Percentiles rank a stretch among this genome's conserved stretches.
Evolutionary conservation across 2,888 invertebrate species (phyloP).

Genomic region (Brenthis hecate): DNA sequence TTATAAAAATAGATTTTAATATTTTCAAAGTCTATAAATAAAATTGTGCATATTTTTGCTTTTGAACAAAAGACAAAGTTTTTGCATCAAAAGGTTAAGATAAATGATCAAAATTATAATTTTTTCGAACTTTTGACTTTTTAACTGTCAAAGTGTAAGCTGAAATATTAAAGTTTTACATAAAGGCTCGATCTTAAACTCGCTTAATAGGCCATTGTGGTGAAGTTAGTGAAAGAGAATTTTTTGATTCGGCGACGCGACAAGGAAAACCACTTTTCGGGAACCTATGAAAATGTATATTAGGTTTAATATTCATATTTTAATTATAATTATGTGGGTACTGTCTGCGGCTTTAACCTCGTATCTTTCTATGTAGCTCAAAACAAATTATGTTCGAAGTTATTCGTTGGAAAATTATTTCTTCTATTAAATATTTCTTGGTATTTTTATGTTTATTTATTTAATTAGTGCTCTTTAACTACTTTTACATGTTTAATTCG

Average conservation of each 20-base stretch:
- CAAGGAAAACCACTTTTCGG: constrained; percentile 38
- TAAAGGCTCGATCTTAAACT: constrained; percentile 26
- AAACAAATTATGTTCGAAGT: too few species aligned
- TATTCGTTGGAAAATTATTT: too few species aligned
- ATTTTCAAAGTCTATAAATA: too few species aligned
- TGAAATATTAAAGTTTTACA: constrained; percentile 27
- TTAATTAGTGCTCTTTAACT: too few species aligned
- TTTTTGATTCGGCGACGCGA: constrained; percentile 30
- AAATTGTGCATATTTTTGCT: neutral
- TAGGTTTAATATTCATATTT: neutral
- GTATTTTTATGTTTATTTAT: too few species aligned
- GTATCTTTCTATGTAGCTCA: too few species aligned
- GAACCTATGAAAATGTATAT: constrained; percentile 16
- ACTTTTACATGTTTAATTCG: too few species aligned
- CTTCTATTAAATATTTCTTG: too few species aligned
- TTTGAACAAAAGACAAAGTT: neutral
- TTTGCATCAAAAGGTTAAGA: constrained; percentile 15
- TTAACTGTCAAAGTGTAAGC: constrained; percentile 23
- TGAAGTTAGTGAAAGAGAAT: constrained; percentile 31
- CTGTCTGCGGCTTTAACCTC: too few species aligned
- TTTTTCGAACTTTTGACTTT: constrained; percentile 17
- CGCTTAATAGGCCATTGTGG: constrained; percentile 31
- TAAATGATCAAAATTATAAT: constrained; percentile 22
- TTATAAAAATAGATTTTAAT: too few species aligned
- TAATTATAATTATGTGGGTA: too few species aligned